Evolutionary conservation across 1,140 invertebrate species (phyloP).

Genomic region (Sycophaga agraensis): DNA sequence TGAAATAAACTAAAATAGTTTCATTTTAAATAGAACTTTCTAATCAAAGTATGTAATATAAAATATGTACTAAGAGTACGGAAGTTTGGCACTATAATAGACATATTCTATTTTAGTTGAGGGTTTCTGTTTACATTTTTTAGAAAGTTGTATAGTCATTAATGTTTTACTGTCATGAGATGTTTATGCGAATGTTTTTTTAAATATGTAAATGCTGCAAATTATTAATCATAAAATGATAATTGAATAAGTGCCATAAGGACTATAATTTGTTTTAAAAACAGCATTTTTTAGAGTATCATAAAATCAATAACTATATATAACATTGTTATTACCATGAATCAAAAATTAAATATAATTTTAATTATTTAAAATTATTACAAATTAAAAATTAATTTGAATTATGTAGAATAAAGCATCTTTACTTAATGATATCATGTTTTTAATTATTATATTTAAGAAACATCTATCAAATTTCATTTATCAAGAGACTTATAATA

Average conservation of each 20-base stretch:
- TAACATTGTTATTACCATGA: no score
- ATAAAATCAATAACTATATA: no score
- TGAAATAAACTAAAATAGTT: not conserved
- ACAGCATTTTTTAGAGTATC: no score
- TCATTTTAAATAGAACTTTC: not conserved
- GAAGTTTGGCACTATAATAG: constrained; percentile 16
- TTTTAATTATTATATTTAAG: not conserved
- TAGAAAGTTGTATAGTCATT: constrained; percentile 3
- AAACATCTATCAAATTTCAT: no score
- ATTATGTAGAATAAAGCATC: not conserved
- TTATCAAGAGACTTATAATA: no score
- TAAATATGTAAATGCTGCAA: not conserved
- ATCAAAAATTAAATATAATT: not conserved
- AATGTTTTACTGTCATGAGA: not conserved
- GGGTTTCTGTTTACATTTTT: not conserved
- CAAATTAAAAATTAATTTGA: not conserved
- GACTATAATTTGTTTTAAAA: no score
- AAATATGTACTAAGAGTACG: not conserved
- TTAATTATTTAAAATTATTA: not conserved
- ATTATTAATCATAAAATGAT: no score
- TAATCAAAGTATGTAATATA: not conserved
- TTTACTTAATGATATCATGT: not conserved
- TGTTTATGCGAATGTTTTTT: constrained; percentile 2
- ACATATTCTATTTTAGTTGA: constrained; percentile 9
- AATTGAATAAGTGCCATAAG: no score